Evolutionary conservation across 2,797 vertebrate genomes (phyloP).

Genomic region (Leptoclinus maculatus): DNA sequence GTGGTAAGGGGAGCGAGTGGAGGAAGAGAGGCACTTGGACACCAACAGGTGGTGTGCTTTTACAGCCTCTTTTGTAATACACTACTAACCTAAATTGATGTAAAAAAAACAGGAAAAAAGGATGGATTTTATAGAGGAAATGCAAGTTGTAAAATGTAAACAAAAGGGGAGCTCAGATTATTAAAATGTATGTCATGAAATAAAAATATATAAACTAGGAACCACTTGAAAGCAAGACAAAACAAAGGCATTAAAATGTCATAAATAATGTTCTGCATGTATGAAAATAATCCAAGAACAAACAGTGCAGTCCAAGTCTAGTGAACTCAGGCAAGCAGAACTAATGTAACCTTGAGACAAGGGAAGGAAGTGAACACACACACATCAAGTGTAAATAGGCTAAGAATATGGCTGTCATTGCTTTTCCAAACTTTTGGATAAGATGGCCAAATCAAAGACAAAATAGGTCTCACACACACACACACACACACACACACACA

Average conservation of each 20-base stretch:
- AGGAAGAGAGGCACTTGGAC: constrained; percentile 77
- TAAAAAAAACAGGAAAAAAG: constrained; percentile 21
- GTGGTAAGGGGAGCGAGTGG: constrained; percentile 58
- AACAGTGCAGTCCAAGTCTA: constrained; percentile 28
- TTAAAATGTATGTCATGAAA: neutral
- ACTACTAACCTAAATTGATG: constrained; percentile 51
- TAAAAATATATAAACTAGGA: neutral
- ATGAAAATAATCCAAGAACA: constrained; percentile 12
- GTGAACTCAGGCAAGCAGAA: constrained; percentile 53
- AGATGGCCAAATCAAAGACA: constrained; percentile 30
- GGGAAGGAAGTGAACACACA: constrained; percentile 45
- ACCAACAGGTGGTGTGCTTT: constrained; percentile 88
- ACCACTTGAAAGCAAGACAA: constrained; percentile 20
- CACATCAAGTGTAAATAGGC: constrained; percentile 44
- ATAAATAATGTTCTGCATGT: constrained; percentile 1
- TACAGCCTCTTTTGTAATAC: constrained; percentile 75
- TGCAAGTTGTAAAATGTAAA: constrained; percentile 34
- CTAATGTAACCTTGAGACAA: constrained; percentile 69
- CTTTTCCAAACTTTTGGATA: constrained; percentile 57
- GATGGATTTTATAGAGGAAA: constrained; percentile 35
- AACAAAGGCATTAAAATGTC: neutral
- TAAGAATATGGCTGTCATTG: constrained; percentile 41
- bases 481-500: neutral
- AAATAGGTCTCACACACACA: constrained; percentile 12
- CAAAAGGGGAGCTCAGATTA: neutral